A percentile compares a stretch with the other conserved stretches of the same genome.
These are phyloP conservation scores for Nomada hirtipes DNA, from an alignment of 2,888 invertebrate species.

Conservation along the genomic window DNA sequence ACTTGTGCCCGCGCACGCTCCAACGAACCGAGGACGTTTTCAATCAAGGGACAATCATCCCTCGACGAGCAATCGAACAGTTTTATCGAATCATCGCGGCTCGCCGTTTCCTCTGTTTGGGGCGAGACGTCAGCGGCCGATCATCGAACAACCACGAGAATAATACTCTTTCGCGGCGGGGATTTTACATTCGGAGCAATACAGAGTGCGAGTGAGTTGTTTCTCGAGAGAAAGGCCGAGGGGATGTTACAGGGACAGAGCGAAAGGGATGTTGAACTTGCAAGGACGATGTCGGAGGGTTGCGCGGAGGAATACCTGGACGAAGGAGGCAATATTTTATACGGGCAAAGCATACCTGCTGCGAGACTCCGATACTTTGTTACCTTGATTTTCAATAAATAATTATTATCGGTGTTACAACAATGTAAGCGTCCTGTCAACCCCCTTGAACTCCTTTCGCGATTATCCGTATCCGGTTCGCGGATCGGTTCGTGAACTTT, in stretches of 20 bases:
- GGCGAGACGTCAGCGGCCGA: slow-evolving; percentile 59
- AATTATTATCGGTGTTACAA: slow-evolving; percentile 48
- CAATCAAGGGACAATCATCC: slow-evolving; percentile 79
- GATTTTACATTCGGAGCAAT: slow-evolving; percentile 46
- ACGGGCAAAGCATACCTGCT: slow-evolving; percentile 40
- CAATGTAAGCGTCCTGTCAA: slow-evolving; percentile 21
- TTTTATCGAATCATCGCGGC: slow-evolving; percentile 74
- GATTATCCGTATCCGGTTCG: too few relatives aligned
- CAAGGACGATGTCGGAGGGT: slow-evolving; percentile 36
- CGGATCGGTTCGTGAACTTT: neutral
- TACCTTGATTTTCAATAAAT: slow-evolving; percentile 56
- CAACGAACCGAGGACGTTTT: slow-evolving; percentile 71
- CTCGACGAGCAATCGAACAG: slow-evolving; percentile 74
- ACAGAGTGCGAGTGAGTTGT: slow-evolving; percentile 20
- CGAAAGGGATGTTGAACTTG: slow-evolving; percentile 13
- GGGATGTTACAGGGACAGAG: slow-evolving; percentile 8
- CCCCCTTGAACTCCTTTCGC: slow-evolving; percentile 6
- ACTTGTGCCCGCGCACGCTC: slow-evolving; percentile 60
- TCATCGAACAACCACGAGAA: slow-evolving; percentile 62
- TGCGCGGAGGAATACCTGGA: slow-evolving; percentile 26
- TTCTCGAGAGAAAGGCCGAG: neutral
- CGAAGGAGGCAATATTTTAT: slow-evolving; percentile 58
- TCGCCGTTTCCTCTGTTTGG: slow-evolving; percentile 52
- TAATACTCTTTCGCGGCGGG: slow-evolving; percentile 47
- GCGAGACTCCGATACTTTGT: slow-evolving; percentile 47